A percentile compares a stretch with the other conserved stretches of the same genome.
phyloP scores from a whole-genome alignment of 2,113 vertebrate species.

The Siniperca chuatsi region DNA sequence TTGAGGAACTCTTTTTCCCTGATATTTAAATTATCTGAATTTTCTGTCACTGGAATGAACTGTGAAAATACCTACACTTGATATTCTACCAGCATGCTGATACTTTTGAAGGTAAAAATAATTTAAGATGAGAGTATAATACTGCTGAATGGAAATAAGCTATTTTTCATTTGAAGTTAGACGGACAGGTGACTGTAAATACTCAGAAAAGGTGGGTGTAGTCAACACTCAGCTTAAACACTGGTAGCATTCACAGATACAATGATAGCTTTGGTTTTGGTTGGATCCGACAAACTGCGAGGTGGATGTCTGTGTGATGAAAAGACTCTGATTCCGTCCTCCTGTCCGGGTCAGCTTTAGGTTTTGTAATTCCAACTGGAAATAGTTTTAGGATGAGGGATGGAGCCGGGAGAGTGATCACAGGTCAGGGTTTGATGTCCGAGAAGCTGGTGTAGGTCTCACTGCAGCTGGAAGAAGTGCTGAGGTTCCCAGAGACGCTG shows the following conservation, averaged over 20 bases:
- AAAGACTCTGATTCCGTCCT: neutral
- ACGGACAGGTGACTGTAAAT: neutral
- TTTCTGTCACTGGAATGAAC: neutral
- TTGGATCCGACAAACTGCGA: constrained; percentile 15
- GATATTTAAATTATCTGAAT: neutral
- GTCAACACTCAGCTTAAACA: constrained; percentile 4
- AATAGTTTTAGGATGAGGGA: constrained; percentile 85
- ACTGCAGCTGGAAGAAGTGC: constrained; percentile 96
- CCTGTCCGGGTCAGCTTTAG: constrained; percentile 16
- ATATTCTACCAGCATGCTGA: neutral
- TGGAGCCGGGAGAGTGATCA: constrained; percentile 52
- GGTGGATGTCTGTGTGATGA: neutral
- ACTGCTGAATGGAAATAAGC: constrained; percentile 3
- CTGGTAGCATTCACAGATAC: neutral
- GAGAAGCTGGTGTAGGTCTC: constrained; percentile 92
- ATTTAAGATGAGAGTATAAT: neutral
- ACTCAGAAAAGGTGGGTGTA: neutral
- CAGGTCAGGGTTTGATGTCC: constrained; percentile 90
- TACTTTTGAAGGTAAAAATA: neutral
- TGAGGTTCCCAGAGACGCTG: constrained; percentile 92
- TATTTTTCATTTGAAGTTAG: neutral
- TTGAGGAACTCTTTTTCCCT: constrained; percentile 14
- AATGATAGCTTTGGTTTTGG: constrained; percentile 5
- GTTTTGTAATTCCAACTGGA: constrained; percentile 26
- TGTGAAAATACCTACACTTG: neutral